phyloP scores from a whole-genome alignment of 2,797 vertebrate species.

The Mallotus villosus region DNA sequence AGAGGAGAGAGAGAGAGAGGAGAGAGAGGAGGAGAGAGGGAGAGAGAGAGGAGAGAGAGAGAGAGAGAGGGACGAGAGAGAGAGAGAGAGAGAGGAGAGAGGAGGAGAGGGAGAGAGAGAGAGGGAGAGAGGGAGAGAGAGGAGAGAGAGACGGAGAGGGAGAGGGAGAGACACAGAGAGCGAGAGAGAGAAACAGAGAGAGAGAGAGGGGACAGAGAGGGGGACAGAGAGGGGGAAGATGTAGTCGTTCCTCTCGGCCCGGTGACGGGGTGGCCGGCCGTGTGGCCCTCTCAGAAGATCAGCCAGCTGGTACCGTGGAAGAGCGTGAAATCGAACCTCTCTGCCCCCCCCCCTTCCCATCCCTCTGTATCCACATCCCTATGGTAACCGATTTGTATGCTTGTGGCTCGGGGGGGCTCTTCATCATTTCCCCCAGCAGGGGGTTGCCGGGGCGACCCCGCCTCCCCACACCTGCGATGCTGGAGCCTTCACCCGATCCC shows the following conservation, averaged over 20 bases:
- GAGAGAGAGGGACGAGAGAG: too few relatives aligned
- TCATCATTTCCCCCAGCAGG: conserved; percentile 32
- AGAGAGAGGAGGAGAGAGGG: neutral
- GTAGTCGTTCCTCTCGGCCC: conserved; percentile 42
- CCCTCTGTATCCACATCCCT: conserved; percentile 27
- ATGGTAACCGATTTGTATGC: conserved; percentile 48
- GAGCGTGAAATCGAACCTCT: too few relatives aligned
- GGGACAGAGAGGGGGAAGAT: neutral
- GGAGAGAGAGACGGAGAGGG: neutral
- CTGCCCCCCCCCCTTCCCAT: neutral
- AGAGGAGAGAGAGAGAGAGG: neutral
- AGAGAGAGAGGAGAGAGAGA: conserved; percentile 24
- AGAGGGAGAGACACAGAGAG: neutral
- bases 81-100: neutral
- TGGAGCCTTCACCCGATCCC: conserved; percentile 13
- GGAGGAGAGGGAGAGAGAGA: too few relatives aligned
- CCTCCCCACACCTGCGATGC: conserved; percentile 19
- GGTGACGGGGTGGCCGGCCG: neutral
- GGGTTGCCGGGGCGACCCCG: too few relatives aligned
- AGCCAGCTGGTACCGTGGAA: conserved; percentile 32
- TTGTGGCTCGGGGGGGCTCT: conserved; percentile 37
- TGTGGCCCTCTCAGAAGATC: too few relatives aligned
- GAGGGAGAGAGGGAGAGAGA: too few relatives aligned
- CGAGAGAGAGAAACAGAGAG: neutral
- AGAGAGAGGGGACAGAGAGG: neutral